These are phyloP conservation scores for Fragum fragum DNA, from an alignment of 2,888 invertebrate genomes.

Conservation along the genomic window DNA sequence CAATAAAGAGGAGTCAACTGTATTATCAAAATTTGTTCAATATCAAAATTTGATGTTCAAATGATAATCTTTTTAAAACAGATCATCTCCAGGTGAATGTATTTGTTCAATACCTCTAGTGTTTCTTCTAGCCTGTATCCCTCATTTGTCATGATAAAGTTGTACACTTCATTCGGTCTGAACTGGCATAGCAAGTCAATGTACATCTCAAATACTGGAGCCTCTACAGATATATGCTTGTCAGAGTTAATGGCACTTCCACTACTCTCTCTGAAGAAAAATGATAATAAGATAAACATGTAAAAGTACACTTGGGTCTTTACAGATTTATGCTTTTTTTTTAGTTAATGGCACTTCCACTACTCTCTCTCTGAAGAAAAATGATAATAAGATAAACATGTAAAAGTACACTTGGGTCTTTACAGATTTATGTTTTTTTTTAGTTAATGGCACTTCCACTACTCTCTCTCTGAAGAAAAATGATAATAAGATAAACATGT, in stretches of 20 bases:
- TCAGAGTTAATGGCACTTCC: slow-evolving; percentile 82
- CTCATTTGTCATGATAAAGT: slow-evolving; percentile 88
- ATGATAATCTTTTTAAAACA: no score
- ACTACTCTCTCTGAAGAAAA: slow-evolving; percentile 74
- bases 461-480: no score
- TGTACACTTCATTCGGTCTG: slow-evolving; percentile 88
- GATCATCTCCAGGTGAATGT: no score
- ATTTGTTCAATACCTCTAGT: slow-evolving; percentile 86
- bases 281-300: slow-evolving; percentile 89
- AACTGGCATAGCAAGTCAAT: slow-evolving; percentile 90
- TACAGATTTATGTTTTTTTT: slow-evolving; percentile 80
- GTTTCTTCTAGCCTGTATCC: slow-evolving; percentile 91
- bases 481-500: no score
- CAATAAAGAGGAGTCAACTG: no score
- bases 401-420: no score
- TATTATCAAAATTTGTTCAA: no score
- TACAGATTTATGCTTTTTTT: slow-evolving; percentile 81
- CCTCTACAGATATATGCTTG: slow-evolving; percentile 80
- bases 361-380: slow-evolving; percentile 83
- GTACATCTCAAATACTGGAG: slow-evolving; percentile 89
- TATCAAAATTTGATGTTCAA: no score
- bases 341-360: slow-evolving; percentile 80
- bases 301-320: slow-evolving; percentile 88
- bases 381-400: no score
- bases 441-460: slow-evolving; percentile 80